Percentiles rank a stretch among this genome's conserved stretches.
phyloP scores from a whole-genome alignment of 2,797 vertebrate genomes.

The Pangasius mekongensis region DNA sequence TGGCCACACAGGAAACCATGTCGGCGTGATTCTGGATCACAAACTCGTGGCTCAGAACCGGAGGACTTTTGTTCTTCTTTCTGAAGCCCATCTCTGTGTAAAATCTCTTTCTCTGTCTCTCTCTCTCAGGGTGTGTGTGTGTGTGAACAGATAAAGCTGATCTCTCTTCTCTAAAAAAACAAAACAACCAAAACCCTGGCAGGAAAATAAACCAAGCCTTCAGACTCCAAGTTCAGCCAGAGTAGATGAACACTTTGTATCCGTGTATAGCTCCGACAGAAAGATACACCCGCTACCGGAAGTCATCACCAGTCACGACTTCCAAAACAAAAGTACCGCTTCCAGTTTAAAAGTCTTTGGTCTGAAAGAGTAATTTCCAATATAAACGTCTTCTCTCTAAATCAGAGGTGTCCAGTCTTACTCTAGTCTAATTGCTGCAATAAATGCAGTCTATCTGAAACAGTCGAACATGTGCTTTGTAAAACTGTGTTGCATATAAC shows the following conservation, averaged over 20 bases:
- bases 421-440: too few relatives aligned
- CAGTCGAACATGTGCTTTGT: too few relatives aligned
- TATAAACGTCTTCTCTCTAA: too few relatives aligned
- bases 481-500: too few relatives aligned
- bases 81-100: conserved; percentile 74
- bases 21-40: conserved; percentile 82
- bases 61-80: conserved; percentile 80
- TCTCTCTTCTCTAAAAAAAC: background rate
- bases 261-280: background rate
- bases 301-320: background rate
- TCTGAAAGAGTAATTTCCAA: too few relatives aligned
- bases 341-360: background rate
- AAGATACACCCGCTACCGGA: conserved; percentile 38
- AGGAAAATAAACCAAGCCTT: background rate
- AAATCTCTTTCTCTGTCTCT: background rate
- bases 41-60: conserved; percentile 82
- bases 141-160: background rate
- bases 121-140: too few relatives aligned
- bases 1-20: conserved; percentile 74
- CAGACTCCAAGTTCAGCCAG: background rate
- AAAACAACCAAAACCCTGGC: background rate
- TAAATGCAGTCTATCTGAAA: too few relatives aligned
- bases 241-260: background rate
- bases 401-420: too few relatives aligned
- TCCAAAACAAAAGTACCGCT: background rate